Evolutionary conservation across 2,113 vertebrate genomes (phyloP), one percentile per base, ranked within the genome.

Genomic region (Amazona guildingii): DNA sequence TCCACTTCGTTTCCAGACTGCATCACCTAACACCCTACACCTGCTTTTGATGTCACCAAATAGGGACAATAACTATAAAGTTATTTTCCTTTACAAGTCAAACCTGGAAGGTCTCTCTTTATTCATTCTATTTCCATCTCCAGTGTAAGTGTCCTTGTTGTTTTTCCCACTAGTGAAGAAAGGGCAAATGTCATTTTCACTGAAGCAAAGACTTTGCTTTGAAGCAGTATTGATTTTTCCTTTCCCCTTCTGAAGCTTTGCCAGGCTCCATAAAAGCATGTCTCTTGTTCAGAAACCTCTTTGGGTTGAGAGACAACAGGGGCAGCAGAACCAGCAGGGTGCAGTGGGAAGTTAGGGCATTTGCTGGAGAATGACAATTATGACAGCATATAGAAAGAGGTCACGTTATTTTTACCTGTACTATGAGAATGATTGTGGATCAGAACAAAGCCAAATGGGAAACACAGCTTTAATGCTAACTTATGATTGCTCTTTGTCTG

Each of bases 181-280:
- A 96, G 97, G 94, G 95, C 97, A 97, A 96, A 85, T 97, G 96
- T 97, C 97, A 97, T 83, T 93, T 94, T 95, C 97, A 94, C 91
- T 96, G 96, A 95, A 97, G 97, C 94, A 96, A 95, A 96, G 92
- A 64, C 87, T 95, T 83, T 51, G 75, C 94, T 96, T 95, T 97
- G 97, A 97, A 95, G 91, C 35, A 0, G 64, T 95, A 97, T 97
- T 96, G 96, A 97, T 97, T 97, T 97, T 96, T 93, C 84, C 86
- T 91, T 90, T 94, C 92, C 63, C 80, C 76, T 92, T 95, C 91
- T 95, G 95, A 96, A 97, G 95, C 85, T 92, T 64, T 87, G 86
- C 95, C 92, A 94, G 91, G 64, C 86, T 95, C 87, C 91, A 95
- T 92, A 91, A 95, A 97, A 97, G 89, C 78, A 31, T 52, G 61